Percentiles rank a stretch among this genome's conserved stretches.
Conservation (phyloP, 2,113 vertebrate genomes). For the Macroglossus sobrinus region DNA sequence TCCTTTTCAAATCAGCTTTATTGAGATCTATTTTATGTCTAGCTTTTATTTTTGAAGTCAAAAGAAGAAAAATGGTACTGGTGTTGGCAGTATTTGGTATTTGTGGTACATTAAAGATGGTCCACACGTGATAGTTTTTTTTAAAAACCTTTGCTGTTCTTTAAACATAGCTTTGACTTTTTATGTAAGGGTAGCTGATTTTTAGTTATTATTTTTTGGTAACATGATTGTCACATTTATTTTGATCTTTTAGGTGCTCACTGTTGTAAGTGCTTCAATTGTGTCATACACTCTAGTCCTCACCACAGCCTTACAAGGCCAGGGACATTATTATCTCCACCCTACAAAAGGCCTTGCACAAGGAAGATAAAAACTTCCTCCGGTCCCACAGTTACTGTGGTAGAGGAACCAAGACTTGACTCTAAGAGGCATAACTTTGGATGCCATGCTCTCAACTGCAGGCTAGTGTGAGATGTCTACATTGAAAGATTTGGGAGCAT, state of each 20-base stretch:
- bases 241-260: background rate
- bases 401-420: background rate
- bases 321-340: background rate
- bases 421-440: background rate
- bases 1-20: background rate
- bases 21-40: background rate
- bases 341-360: background rate
- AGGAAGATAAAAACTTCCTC: background rate
- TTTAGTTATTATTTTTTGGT: background rate
- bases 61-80: background rate
- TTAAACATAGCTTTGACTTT: conserved; percentile 15
- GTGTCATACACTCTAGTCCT: background rate
- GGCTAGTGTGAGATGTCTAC: background rate
- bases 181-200: background rate
- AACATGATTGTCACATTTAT: background rate
- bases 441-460: background rate
- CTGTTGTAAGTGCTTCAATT: background rate
- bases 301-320: too few species aligned
- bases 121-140: background rate
- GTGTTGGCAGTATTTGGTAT: background rate
- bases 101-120: background rate
- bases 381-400: background rate
- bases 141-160: background rate
- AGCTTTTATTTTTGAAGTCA: background rate
- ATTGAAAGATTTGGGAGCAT: background rate